Evolutionary conservation across 2,797 vertebrate species (phyloP).

Genomic region (Alcedo atthis): DNA sequence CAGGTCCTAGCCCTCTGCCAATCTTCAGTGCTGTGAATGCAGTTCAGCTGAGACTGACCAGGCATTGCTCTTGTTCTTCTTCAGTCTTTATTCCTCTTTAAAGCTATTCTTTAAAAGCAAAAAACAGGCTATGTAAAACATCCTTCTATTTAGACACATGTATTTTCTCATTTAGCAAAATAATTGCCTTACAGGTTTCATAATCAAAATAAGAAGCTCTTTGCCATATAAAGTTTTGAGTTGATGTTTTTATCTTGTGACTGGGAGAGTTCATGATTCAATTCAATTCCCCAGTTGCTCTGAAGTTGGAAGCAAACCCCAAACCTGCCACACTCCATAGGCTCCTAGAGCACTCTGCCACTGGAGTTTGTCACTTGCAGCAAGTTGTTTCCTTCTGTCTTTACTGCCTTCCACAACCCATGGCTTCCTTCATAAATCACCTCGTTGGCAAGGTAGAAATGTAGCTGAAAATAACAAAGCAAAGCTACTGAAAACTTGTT

Average conservation of each 20-base stretch:
- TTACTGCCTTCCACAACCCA: not conserved
- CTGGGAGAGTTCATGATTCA: not conserved
- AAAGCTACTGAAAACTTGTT: not conserved
- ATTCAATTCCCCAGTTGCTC: not conserved
- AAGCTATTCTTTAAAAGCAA: conserved; percentile 3
- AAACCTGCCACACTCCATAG: not conserved
- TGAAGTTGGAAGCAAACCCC: conserved; percentile 11
- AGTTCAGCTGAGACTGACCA: not conserved
- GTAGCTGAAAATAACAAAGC: not conserved
- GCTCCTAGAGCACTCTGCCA: not conserved
- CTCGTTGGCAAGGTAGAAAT: not conserved
- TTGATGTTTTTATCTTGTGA: conserved; percentile 13
- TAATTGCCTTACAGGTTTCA: not conserved
- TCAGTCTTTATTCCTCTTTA: not conserved
- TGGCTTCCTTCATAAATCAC: not conserved
- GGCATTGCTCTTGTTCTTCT: not conserved
- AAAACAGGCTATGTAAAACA: not conserved
- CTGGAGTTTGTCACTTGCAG: not conserved
- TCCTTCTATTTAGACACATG: not conserved
- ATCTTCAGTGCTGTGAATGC: not conserved
- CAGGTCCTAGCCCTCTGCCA: not conserved
- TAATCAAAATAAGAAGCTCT: conserved; percentile 26
- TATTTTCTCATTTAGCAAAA: not conserved
- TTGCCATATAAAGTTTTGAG: not conserved
- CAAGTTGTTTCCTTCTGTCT: not conserved